Percentiles rank a stretch among this genome's conserved stretches.
phyloP scores from a whole-genome alignment of 2,888 invertebrate genomes.

The Trissoscelio sp. region DNA sequence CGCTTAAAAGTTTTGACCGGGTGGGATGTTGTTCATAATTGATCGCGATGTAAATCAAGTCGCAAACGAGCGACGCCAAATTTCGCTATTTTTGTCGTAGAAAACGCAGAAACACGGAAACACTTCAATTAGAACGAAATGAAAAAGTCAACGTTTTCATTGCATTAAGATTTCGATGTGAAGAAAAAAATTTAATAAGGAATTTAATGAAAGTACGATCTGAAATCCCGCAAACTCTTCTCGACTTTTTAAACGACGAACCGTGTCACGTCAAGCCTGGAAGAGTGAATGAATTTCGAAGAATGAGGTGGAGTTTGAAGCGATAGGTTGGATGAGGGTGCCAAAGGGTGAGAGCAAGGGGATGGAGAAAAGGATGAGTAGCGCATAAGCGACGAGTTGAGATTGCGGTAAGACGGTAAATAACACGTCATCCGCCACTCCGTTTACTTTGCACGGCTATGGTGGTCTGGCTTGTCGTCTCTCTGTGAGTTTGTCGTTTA shows the following conservation, averaged over 20 bases:
- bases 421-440: slow-evolving; percentile 79
- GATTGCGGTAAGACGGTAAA: slow-evolving; percentile 79
- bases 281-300: slow-evolving; percentile 75
- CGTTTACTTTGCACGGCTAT: slow-evolving; percentile 75
- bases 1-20: not conserved
- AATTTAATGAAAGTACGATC: slow-evolving; percentile 66
- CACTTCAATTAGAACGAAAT: slow-evolving; percentile 61
- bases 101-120: slow-evolving; percentile 21
- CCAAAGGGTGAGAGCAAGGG: slow-evolving; percentile 63
- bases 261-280: slow-evolving; percentile 70
- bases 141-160: slow-evolving; percentile 69
- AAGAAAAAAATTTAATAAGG: slow-evolving; percentile 63
- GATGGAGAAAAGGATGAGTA: slow-evolving; percentile 60
- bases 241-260: slow-evolving; percentile 75
- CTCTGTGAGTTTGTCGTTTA: slow-evolving; percentile 45
- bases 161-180: slow-evolving; percentile 59
- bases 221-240: slow-evolving; percentile 66
- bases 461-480: slow-evolving; percentile 38
- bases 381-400: slow-evolving; percentile 75
- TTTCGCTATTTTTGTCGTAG: not conserved
- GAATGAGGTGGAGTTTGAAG: slow-evolving; percentile 71
- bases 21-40: slow-evolving; percentile 24
- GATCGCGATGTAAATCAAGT: slow-evolving; percentile 26
- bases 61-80: not conserved
- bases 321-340: slow-evolving; percentile 64